Evolutionary conservation across 2,888 invertebrate species (phyloP), one percentile per base, ranked within the genome.

Genomic region (Drosophila vallismaia): DNA sequence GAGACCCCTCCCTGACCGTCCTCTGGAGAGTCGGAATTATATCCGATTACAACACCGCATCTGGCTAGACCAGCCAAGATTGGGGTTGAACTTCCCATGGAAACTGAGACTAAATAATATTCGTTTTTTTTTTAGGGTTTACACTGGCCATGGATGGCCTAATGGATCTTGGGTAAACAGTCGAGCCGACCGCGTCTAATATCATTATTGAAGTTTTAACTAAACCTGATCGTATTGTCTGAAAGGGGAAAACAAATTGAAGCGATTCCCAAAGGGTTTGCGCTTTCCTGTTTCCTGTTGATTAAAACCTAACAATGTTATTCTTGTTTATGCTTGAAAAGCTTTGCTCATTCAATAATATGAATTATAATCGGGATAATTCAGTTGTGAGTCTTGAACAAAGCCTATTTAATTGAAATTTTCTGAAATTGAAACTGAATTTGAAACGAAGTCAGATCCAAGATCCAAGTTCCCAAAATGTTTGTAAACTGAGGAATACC

Each of bases 41-140:
- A 86, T 82, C 85, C 86, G 82, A 82, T 82, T 82, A 82, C 82
- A 84, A 86, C 86, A 82, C 82, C 86, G 58, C 81, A 86, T 68
- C 36, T 70, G 68, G 71, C 60, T 51, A 52, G 62, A 59, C 46
- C 40, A 8, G 1, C 36, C 26, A 53, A 55, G 49, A 52, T 68
- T 42, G 77, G 73, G 77, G 75, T 75, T 82, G 69, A 44, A 64
- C 50, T 36, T 14, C 42, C n/a, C 45, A 29, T 49, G 31, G 12
- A 33, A 33, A 52, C 48, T 19, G 40, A 19, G 58, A 42, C 38
- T 45, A 64, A 66, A 52, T 54, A 53, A 64, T 64, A 66, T 38
- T 24, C 42, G 5, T 50, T 49, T 55, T 44, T 55, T 29, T 46
- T 60, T 57, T 76, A 46, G 19, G 64, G 19, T 19, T 19, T 19